A percentile compares a stretch with the other conserved stretches of the same genome.
Conservation (phyloP, 2,797 vertebrate genomes). For the Spea hammondii region DNA sequence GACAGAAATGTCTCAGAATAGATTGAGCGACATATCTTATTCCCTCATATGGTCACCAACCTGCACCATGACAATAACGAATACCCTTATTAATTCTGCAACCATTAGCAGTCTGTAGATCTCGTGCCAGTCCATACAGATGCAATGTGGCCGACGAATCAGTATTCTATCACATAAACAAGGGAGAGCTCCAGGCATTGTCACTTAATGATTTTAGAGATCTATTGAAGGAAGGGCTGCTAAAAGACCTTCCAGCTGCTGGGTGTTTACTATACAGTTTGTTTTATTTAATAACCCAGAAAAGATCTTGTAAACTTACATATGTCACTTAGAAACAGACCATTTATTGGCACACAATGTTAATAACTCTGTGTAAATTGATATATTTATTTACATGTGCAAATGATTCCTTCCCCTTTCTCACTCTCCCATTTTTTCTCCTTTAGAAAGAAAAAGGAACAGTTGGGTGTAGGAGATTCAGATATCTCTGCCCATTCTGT, state of each 20-base stretch:
- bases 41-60: conserved; percentile 41
- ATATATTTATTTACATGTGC: conserved; percentile 62
- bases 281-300: conserved; percentile 56
- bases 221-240: conserved; percentile 44
- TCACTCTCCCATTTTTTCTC: conserved; percentile 52
- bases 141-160: conserved; percentile 28
- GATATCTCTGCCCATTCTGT: no score
- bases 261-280: conserved; percentile 57
- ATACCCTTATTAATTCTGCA: conserved; percentile 38
- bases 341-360: conserved; percentile 66
- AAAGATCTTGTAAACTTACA: conserved; percentile 58
- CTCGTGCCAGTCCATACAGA: conserved; percentile 27
- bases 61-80: conserved; percentile 23
- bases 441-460: conserved; percentile 63
- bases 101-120: conserved; percentile 19
- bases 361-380: conserved; percentile 64
- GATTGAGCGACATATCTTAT: conserved; percentile 52
- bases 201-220: conserved; percentile 54
- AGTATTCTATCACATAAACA: conserved; percentile 55
- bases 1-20: conserved; percentile 57
- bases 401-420: conserved; percentile 63
- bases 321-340: conserved; percentile 52
- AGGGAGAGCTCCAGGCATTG: conserved; percentile 57
- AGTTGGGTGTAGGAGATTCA: no score
- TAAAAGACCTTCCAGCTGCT: conserved; percentile 50